Evolutionary conservation across 2,797 vertebrate species (phyloP).

Genomic region (Uromys caudimaculatus): DNA sequence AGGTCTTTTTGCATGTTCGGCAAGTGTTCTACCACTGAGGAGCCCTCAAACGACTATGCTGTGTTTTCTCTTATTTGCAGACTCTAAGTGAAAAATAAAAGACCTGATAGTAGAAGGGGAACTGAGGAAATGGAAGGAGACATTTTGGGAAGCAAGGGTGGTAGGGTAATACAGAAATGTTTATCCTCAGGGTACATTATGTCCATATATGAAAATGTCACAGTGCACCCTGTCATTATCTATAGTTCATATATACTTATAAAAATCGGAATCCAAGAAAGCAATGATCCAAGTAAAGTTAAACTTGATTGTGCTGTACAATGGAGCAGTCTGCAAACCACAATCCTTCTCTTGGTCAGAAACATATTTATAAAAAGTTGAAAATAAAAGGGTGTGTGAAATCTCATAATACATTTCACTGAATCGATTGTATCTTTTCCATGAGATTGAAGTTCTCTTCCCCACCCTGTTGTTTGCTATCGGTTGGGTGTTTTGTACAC

Average conservation of each 20-base stretch:
- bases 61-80: background rate
- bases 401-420: background rate
- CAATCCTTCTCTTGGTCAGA: background rate
- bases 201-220: background rate
- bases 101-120: background rate
- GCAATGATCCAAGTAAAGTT: background rate
- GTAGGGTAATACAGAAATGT: too few relatives aligned
- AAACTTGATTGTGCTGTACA: background rate
- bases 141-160: background rate
- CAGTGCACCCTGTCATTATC: background rate
- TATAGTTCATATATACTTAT: background rate
- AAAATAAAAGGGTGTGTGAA: background rate
- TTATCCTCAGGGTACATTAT: background rate
- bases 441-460: background rate
- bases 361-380: background rate
- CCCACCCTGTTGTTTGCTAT: background rate
- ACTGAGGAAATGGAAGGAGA: background rate
- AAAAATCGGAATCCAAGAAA: background rate
- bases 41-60: background rate
- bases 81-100: background rate
- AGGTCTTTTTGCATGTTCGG: background rate
- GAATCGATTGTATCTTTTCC: accelerated
- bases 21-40: background rate
- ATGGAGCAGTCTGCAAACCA: accelerated
- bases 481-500: background rate